phyloP scores from a whole-genome alignment of 1,140 invertebrate genomes.

The Marisa cornuarietis region DNA sequence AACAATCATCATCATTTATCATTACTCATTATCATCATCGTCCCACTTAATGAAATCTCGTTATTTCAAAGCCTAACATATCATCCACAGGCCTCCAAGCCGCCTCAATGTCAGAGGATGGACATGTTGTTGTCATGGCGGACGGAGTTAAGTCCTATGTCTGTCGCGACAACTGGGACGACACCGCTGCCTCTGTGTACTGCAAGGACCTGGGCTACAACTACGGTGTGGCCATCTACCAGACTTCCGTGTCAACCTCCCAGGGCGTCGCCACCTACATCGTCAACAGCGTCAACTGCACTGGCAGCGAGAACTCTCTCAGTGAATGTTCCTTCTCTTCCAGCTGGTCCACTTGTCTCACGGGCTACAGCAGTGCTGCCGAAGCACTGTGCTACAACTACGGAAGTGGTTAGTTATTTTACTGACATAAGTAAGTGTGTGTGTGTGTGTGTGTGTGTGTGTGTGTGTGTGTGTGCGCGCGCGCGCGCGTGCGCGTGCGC shows the following conservation, averaged over 20 bases:
- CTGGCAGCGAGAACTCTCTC: conserved; percentile 75
- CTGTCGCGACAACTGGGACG: conserved; percentile 78
- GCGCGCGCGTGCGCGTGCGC: too few species aligned
- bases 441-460: too few species aligned
- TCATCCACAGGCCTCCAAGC: too few species aligned
- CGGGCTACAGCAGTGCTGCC: conserved; percentile 15
- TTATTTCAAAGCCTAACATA: too few species aligned
- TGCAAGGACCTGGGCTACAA: conserved; percentile 74
- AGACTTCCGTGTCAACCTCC: not conserved
- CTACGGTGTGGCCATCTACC: conserved; percentile 5
- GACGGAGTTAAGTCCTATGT: conserved; percentile 69
- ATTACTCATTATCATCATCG: too few species aligned
- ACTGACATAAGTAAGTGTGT: not conserved
- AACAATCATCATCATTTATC: too few species aligned
- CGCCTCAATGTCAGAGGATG: too few species aligned
- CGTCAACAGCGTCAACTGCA: conserved; percentile 75
- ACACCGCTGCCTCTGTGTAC: conserved; percentile 74
- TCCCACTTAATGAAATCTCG: too few species aligned
- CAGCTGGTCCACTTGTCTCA: not conserved
- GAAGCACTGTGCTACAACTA: conserved; percentile 17
- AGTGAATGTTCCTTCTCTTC: conserved; percentile 70
- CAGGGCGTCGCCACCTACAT: conserved; percentile 64
- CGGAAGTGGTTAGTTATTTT: not conserved
- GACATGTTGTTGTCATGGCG: conserved; percentile 63
- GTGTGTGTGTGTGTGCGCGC: too few species aligned